Evolutionary conservation across 2,113 vertebrate genomes (phyloP).

Genomic region (Charina bottae): DNA sequence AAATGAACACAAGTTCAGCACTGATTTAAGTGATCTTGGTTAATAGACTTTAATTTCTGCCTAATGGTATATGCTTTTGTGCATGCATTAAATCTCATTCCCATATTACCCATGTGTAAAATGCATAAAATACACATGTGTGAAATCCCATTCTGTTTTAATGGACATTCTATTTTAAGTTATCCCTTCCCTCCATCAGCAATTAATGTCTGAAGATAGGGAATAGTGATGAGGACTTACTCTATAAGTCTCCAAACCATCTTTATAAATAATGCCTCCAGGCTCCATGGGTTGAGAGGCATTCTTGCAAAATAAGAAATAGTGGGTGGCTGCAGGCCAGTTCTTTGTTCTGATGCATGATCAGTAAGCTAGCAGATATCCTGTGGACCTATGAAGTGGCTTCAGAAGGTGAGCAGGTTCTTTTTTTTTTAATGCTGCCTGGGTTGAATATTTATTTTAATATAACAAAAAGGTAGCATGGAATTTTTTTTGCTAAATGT

Average conservation of each 20-base stretch:
- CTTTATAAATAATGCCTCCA: neutral
- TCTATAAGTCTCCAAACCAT: neutral
- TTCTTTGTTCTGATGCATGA: neutral
- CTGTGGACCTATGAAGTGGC: neutral
- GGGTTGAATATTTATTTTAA: neutral
- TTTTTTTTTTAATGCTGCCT: neutral
- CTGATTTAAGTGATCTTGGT: too few species aligned
- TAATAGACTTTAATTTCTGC: too few species aligned
- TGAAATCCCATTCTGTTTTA: too few species aligned
- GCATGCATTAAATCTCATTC: too few species aligned
- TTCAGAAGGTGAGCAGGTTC: neutral
- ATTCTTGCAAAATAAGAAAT: neutral
- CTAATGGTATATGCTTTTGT: too few species aligned
- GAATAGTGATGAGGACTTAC: neutral
- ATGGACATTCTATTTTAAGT: too few species aligned
- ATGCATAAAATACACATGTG: too few species aligned
- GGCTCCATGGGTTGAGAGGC: neutral
- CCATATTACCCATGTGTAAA: too few species aligned
- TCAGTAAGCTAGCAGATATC: neutral
- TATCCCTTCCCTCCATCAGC: too few species aligned
- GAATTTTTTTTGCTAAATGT: neutral
- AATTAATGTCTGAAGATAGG: too few species aligned
- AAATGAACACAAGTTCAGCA: too few species aligned
- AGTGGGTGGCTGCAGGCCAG: neutral
- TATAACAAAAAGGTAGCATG: fast-evolving